Conservation (phyloP, 2,797 vertebrate species). For the Danio jaintianensis region DNA sequence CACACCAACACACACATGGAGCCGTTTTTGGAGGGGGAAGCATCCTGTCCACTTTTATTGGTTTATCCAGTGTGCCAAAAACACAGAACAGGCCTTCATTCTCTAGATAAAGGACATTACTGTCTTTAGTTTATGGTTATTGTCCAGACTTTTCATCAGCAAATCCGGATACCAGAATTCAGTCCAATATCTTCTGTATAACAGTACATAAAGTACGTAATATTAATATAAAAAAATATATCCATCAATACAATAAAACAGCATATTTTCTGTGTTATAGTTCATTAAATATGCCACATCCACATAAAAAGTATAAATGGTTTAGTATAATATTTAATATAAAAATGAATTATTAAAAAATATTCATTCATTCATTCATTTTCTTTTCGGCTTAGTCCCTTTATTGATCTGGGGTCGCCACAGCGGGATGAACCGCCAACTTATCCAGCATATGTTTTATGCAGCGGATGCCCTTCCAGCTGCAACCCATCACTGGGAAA, state of each 20-base stretch:
- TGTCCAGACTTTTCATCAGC: conserved; percentile 5
- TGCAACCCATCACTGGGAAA: too few relatives aligned
- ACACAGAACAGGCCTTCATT: conserved; percentile 38
- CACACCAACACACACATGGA: conserved; percentile 57
- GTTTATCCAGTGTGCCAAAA: conserved; percentile 24
- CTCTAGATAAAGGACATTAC: conserved; percentile 19
- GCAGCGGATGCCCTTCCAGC: too few relatives aligned
- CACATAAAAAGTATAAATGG: too few relatives aligned
- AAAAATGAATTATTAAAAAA: not conserved
- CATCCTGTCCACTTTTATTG: conserved; percentile 35
- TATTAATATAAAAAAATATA: not conserved
- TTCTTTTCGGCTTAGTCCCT: too few relatives aligned
- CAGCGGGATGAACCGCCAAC: too few relatives aligned
- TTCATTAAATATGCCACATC: not conserved
- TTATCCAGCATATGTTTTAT: too few relatives aligned
- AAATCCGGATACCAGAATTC: not conserved
- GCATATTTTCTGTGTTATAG: not conserved
- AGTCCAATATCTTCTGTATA: not conserved
- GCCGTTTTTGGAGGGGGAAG: conserved; percentile 42
- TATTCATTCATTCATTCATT: too few relatives aligned
- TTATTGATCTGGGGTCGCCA: too few relatives aligned
- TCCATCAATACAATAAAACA: too few relatives aligned
- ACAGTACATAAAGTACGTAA: not conserved
- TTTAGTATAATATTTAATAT: too few relatives aligned
- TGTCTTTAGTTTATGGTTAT: conserved; percentile 2